phyloP scores from a whole-genome alignment of 2,888 invertebrate genomes.

The Lepeophtheirus nordmannii region DNA sequence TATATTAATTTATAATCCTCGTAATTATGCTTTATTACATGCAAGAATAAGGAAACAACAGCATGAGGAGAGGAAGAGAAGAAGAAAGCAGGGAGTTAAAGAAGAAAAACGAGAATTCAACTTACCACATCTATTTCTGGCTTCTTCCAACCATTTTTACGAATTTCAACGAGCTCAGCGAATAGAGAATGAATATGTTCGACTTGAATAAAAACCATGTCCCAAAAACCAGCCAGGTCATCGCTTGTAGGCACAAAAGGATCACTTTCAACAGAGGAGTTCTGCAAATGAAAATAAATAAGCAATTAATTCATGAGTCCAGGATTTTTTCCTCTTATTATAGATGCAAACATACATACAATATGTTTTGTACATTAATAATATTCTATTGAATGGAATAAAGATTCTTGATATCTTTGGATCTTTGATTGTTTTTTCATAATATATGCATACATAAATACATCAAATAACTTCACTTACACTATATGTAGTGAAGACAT shows the following conservation, averaged over 20 bases:
- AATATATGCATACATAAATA: no score
- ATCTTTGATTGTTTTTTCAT: no score
- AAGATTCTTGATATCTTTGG: background rate
- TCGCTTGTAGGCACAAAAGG: slow-evolving; percentile 72
- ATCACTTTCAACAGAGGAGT: slow-evolving; percentile 52
- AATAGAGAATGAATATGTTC: slow-evolving; percentile 65
- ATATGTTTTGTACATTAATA: no score
- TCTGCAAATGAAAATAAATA: slow-evolving; percentile 31
- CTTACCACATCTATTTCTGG: slow-evolving; percentile 17
- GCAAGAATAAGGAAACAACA: no score
- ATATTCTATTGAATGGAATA: background rate
- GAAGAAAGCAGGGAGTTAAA: no score
- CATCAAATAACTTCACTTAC: no score
- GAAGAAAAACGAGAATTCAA: no score
- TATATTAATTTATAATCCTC: background rate
- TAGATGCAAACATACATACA: background rate
- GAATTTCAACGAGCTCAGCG: slow-evolving; percentile 36
- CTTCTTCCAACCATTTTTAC: slow-evolving; percentile 34
- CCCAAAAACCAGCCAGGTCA: slow-evolving; percentile 93
- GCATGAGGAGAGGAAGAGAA: no score
- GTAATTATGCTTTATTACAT: no score
- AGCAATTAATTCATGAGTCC: background rate
- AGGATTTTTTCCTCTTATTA: background rate
- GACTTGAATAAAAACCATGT: slow-evolving; percentile 86
- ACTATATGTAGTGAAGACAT: no score